Conservation (phyloP, 2,797 vertebrate genomes). For the Gymnothorax reevesii region DNA sequence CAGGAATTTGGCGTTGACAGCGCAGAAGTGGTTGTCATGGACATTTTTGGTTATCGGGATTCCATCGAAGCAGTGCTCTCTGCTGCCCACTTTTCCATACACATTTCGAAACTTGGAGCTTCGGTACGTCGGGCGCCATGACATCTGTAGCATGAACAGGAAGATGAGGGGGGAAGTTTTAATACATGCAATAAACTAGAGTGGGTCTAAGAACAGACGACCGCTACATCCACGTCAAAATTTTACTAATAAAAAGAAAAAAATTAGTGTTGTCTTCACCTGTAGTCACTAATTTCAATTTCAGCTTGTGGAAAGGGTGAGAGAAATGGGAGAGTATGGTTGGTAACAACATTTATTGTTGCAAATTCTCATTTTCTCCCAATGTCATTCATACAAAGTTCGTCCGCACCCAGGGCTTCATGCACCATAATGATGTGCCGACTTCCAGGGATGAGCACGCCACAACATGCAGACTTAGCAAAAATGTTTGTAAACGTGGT, state of each 20-base stretch:
- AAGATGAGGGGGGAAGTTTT: neutral
- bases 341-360: neutral
- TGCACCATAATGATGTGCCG: no score
- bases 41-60: conserved; percentile 98
- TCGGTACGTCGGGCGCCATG: conserved; percentile 98
- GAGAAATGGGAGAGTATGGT: neutral
- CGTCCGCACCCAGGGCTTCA: no score
- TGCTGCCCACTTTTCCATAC: conserved; percentile 91
- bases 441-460: no score
- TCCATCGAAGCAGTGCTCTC: conserved; percentile 95
- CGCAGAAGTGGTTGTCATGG: conserved; percentile 97
- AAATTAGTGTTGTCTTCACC: neutral
- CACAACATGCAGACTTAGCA: no score
- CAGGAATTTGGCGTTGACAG: conserved; percentile 90
- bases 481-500: no score
- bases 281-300: neutral
- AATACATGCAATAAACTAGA: neutral
- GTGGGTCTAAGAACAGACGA: neutral
- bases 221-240: neutral
- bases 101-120: conserved; percentile 99
- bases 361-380: neutral
- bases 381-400: neutral
- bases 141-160: conserved; percentile 80
- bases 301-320: neutral
- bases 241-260: neutral